A percentile compares a stretch with the other conserved stretches of the same genome.
phyloP scores from a whole-genome alignment of 2,888 invertebrate genomes.

The Polyommatus icarus region DNA sequence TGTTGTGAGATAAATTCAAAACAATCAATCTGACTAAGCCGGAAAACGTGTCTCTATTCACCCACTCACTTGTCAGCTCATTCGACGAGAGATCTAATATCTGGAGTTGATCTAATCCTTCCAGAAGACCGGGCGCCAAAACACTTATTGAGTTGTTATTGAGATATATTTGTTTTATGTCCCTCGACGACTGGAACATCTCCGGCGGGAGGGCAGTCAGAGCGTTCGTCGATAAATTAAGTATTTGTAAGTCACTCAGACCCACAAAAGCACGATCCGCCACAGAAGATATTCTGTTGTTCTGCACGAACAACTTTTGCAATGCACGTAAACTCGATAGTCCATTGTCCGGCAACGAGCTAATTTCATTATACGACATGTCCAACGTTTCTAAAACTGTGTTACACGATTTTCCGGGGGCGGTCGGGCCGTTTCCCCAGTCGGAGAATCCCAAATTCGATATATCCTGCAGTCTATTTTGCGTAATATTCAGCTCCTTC shows the following conservation, averaged over 20 bases:
- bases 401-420: conserved; percentile 85
- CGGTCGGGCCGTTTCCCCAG: conserved; percentile 84
- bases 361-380: conserved; percentile 87
- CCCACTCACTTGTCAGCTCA: conserved; percentile 88
- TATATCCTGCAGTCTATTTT: conserved; percentile 89
- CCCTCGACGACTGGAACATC: conserved; percentile 86
- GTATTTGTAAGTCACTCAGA: conserved; percentile 83
- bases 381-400: conserved; percentile 85
- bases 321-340: conserved; percentile 85
- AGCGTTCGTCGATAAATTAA: conserved; percentile 90
- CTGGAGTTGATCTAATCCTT: conserved; percentile 86
- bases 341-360: conserved; percentile 85
- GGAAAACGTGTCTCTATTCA: conserved; percentile 88
- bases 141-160: conserved; percentile 89
- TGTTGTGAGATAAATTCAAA: conserved; percentile 87
- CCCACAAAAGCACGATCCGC: conserved; percentile 88
- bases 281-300: conserved; percentile 87
- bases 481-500: conserved; percentile 85
- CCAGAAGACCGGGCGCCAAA: conserved; percentile 86
- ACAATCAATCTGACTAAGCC: conserved; percentile 86
- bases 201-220: conserved; percentile 88
- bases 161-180: conserved; percentile 86
- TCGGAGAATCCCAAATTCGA: conserved; percentile 87
- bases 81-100: conserved; percentile 87
- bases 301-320: conserved; percentile 85